These are phyloP conservation scores for Jacana jacana DNA, from an alignment of 2,113 vertebrate species.

Conservation along the genomic window DNA sequence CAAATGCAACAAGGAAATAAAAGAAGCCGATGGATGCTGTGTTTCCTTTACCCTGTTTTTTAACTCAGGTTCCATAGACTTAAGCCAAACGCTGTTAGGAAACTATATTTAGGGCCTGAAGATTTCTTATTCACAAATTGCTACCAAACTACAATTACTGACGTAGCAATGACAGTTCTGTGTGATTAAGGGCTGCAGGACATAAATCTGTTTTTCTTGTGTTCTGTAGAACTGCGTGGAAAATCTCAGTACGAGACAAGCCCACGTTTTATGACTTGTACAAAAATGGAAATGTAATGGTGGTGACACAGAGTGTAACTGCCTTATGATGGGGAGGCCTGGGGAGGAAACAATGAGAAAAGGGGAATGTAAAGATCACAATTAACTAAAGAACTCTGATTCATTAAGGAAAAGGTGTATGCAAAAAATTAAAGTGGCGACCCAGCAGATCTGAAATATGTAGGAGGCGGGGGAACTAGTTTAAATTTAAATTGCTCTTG, in stretches of 20 bases:
- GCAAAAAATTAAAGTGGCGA: background rate
- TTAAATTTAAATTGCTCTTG: background rate
- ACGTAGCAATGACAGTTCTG: background rate
- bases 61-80: background rate
- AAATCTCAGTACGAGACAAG: background rate
- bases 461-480: background rate
- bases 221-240: background rate
- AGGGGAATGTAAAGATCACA: conserved; percentile 5
- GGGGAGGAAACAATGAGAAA: conserved; percentile 23
- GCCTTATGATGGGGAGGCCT: background rate
- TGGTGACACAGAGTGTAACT: background rate
- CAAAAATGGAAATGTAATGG: conserved; percentile 1
- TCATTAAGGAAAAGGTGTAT: conserved; percentile 4
- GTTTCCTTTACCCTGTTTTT: background rate
- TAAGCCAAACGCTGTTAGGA: background rate
- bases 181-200: conserved; percentile 7
- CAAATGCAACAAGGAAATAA: background rate
- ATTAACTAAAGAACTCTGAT: conserved; percentile 1
- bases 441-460: background rate
- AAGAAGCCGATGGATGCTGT: background rate
- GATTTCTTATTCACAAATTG: background rate
- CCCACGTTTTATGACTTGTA: background rate
- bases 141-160: background rate
- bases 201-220: background rate
- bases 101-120: background rate